Evolutionary conservation across 2,888 invertebrate genomes (phyloP).

Genomic region (Limulus polyphemus): DNA sequence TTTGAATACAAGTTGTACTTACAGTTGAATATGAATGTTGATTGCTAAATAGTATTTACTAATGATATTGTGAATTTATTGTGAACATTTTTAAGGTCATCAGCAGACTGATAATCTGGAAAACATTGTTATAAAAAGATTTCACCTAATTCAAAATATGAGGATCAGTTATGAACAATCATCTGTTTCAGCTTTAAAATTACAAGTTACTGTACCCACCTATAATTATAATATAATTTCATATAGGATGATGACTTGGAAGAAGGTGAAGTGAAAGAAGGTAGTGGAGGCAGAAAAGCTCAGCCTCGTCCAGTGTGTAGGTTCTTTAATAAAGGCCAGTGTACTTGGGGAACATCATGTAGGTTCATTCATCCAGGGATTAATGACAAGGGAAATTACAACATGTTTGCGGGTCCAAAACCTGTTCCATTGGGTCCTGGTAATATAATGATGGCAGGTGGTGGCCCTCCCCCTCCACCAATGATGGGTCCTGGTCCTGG

Average conservation of each 20-base stretch:
- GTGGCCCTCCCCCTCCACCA: background rate
- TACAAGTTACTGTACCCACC: too few species aligned
- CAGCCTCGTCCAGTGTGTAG: slow-evolving; percentile 81
- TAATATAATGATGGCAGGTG: background rate
- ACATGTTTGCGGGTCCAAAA: slow-evolving; percentile 53
- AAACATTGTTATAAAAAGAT: background rate
- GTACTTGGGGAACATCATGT: slow-evolving; percentile 93
- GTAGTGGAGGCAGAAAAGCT: slow-evolving; percentile 20
- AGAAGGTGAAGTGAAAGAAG: slow-evolving; percentile 73
- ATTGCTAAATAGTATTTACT: background rate
- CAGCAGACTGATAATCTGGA: background rate
- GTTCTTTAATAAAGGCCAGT: slow-evolving; percentile 84
- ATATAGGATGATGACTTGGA: slow-evolving; percentile 47
- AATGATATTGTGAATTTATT: background rate
- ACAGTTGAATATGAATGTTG: background rate
- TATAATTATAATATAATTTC: background rate
- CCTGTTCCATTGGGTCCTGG: background rate
- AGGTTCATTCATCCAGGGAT: slow-evolving; percentile 76
- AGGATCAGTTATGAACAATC: too few species aligned
- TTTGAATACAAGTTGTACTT: background rate
- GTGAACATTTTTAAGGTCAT: background rate
- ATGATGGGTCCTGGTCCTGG: background rate
- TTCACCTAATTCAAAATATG: background rate
- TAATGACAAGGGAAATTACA: slow-evolving; percentile 88
- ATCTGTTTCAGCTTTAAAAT: too few species aligned